Evolutionary conservation across 2,888 invertebrate genomes (phyloP).

Genomic region (Ichneumoninae sp.): DNA sequence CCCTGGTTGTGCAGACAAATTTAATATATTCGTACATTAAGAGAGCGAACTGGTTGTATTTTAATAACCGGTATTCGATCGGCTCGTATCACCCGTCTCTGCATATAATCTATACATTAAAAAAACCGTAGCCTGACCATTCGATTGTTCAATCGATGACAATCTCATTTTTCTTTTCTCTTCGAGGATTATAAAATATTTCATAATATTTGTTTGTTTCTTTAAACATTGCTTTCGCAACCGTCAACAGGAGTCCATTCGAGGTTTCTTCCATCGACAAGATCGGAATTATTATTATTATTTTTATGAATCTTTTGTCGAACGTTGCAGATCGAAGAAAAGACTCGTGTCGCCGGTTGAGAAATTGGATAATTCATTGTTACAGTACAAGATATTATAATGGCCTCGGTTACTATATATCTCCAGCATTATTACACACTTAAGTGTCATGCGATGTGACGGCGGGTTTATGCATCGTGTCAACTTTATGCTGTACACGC

Average conservation of each 20-base stretch:
- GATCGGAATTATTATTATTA: slow-evolving; percentile 17
- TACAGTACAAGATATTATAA: slow-evolving; percentile 78
- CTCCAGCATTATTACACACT: slow-evolving; percentile 64
- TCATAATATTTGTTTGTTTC: slow-evolving; percentile 47
- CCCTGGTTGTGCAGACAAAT: not conserved
- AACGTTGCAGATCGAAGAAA: slow-evolving; percentile 23
- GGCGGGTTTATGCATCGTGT: slow-evolving; percentile 28
- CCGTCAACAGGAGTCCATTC: slow-evolving; percentile 45
- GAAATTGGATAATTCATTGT: slow-evolving; percentile 66
- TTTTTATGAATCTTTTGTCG: not conserved
- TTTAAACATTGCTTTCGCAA: slow-evolving; percentile 44
- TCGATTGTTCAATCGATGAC: slow-evolving; percentile 43
- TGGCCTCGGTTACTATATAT: slow-evolving; percentile 75
- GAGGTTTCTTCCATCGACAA: slow-evolving; percentile 33
- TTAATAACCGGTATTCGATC: slow-evolving; percentile 7
- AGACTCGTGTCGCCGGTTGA: slow-evolving; percentile 45
- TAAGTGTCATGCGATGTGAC: slow-evolving; percentile 23
- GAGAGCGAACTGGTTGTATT: not conserved
- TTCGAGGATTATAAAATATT: slow-evolving; percentile 62
- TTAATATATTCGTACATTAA: not conserved
- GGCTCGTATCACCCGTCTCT: slow-evolving; percentile 14
- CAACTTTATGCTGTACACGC: slow-evolving; percentile 11
- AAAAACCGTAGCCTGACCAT: slow-evolving; percentile 4
- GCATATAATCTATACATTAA: slow-evolving; percentile 16
- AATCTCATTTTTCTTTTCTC: slow-evolving; percentile 12